Conservation (phyloP, 2,113 vertebrate species). For the Argyrosomus japonicus region DNA sequence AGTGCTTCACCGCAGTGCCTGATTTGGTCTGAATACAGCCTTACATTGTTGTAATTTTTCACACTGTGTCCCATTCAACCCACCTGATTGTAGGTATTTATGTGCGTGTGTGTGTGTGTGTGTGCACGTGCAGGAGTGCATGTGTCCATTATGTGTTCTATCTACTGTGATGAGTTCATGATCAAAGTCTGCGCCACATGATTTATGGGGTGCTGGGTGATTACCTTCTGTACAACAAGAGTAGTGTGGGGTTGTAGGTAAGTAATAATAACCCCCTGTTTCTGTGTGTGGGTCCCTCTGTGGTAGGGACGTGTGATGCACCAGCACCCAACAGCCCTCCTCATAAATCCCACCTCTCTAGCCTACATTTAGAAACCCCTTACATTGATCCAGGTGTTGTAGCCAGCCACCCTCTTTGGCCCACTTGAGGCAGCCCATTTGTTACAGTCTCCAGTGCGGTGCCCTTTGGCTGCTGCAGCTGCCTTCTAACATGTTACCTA, state of each 20-base stretch:
- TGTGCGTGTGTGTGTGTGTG: not conserved
- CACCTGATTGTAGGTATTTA: not conserved
- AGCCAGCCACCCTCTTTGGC: conserved; percentile 51
- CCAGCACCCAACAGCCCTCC: conserved; percentile 7
- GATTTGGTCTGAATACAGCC: no score
- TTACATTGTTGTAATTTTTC: conserved; percentile 12
- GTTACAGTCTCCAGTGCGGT: conserved; percentile 47
- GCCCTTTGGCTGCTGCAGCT: conserved; percentile 66
- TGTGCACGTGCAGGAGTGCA: not conserved
- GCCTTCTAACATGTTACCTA: conserved; percentile 56
- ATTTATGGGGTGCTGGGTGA: conserved; percentile 50
- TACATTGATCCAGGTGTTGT: conserved; percentile 46
- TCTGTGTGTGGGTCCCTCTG: conserved; percentile 13
- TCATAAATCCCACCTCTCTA: conserved; percentile 11
- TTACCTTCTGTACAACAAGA: conserved; percentile 40
- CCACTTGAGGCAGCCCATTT: conserved; percentile 57
- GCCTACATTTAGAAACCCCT: conserved; percentile 26
- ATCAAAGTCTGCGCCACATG: conserved; percentile 50
- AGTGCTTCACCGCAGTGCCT: no score
- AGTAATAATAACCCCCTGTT: conserved; percentile 48
- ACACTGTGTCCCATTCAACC: not conserved
- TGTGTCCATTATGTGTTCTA: conserved; percentile 33
- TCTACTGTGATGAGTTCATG: conserved; percentile 48
- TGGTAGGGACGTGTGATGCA: conserved; percentile 1
- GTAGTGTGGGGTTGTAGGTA: conserved; percentile 14